Evolutionary conservation across 2,113 vertebrate species (phyloP), one percentile per base, ranked within the genome.

Genomic region (Vimba vimba): DNA sequence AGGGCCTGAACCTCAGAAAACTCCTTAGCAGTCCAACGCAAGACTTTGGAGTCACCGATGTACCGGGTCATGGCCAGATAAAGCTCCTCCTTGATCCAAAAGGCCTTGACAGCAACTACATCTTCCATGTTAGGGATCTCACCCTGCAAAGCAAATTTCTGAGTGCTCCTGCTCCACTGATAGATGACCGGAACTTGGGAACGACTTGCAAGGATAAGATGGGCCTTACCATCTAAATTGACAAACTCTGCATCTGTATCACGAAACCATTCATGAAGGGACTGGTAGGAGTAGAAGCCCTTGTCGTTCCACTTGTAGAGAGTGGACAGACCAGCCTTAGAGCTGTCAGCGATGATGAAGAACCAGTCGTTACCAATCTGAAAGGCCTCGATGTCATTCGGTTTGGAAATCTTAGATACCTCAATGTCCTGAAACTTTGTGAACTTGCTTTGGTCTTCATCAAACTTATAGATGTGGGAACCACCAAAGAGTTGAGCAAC

Each of bases 241-340:
- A 99, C 93, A 86, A 97, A 98, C 92, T 99, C 97, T 0, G 97
- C 96, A 23, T 99, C 98, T 0, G 97, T 99, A 94, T 99, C 97
- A 11, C 98, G 94, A 93, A 97, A 99, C 98, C 98, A 99, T 91
- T 99, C 97, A 0, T 99, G 98, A 87, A 99, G 92, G 1, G 97
- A 98, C 91, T 99, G 97, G 91, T 98, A 97, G 0, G 97, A 98
- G 87, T 99, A 99, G 92, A 99, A 99, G 0, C 97, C 98, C 89
- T 98, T 99, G 92, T 96, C 96, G 74, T 97, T 98, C 98, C 98
- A 99, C 36, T 99, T 99, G 89, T 99, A 99, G 23, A 99, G 96
- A 0, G 98, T 99, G 0, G 98, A 98, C 89, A 99, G 94, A 15
- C 98, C 98, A 0, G 98, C 98, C 91, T 99, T 99, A 0, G 98